Evolutionary conservation across 2,888 invertebrate species (phyloP), one percentile per base, ranked within the genome.

Genomic region (Macrosiphum euphorbiae): DNA sequence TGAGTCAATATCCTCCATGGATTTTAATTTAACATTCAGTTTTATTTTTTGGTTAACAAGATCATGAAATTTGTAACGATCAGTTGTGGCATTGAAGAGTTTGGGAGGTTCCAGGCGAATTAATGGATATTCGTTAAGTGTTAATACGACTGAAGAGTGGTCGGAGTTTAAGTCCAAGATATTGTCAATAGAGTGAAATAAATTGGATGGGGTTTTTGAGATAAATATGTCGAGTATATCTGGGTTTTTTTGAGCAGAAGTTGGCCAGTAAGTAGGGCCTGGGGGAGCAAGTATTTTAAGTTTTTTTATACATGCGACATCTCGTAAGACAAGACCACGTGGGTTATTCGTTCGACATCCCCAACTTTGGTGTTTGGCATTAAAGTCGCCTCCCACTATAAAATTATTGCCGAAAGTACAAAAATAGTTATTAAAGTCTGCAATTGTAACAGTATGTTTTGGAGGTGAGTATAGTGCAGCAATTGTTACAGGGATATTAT

Each of bases 81-180:
- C 47, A 47, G 85, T 86, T 16, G 26, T 26, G 47, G 85, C 24
- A 86, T 86, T 47, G 44, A 86, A 47, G 7, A 86, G 26, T 10
- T 44, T 86, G 26, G 85, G 85, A 20, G 47, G 26, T 44, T 24
- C 47, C 26, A 20, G 47, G 26, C 24, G 85, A 47, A 24, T 86
- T 47, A 24, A 26, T 26, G 85, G 47, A 26, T 24, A 44, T 20
- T 26, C 85, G 44, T 47, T 47, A 26, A 86, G 20, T 86, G 85
- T 86, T 47, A 86, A 26, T 24, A 86, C 24, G 20, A 86, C 26
- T 86, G 44, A 47, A 8, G 85, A 47, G 44, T 84, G 84, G 84
- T 84, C 41, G 16, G 84, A 84, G 41, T 84, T 84, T 44, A 84
- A 84, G 84, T 84, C 84, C 84, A 84, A 44, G 41, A 84, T 84